Evolutionary conservation across 2,113 vertebrate species (phyloP).

Genomic region (Peromyscus californicus): DNA sequence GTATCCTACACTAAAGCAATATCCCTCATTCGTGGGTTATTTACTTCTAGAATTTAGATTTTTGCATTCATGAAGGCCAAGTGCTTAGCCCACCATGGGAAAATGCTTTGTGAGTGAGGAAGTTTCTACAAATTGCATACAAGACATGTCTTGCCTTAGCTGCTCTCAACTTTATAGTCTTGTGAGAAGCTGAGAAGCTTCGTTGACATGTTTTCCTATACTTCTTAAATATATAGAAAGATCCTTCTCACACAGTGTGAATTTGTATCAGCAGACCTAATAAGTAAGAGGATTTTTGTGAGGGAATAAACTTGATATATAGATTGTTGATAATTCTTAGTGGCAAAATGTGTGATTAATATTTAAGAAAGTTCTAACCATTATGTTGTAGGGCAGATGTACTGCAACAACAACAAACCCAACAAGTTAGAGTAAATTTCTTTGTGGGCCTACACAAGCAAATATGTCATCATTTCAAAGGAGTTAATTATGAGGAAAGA

Average conservation of each 20-base stretch:
- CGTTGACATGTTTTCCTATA: constrained; percentile 11
- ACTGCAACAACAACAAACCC: not conserved
- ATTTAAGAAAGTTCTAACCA: not conserved
- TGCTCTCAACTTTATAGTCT: constrained; percentile 29
- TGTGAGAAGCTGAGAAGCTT: constrained; percentile 49
- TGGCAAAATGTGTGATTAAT: constrained; percentile 16
- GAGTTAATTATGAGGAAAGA: not conserved
- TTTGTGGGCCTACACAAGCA: not conserved
- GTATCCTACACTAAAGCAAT: not conserved
- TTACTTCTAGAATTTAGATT: constrained; percentile 43
- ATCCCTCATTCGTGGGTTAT: not conserved
- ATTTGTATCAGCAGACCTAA: not conserved
- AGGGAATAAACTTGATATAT: not conserved
- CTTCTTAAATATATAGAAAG: constrained; percentile 48
- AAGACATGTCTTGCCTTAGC: not conserved
- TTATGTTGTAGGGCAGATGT: not conserved
- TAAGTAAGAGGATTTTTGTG: constrained; percentile 13
- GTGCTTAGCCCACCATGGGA: constrained; percentile 13
- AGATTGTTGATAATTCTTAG: constrained; percentile 20
- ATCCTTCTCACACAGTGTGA: not conserved
- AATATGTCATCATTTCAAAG: not conserved
- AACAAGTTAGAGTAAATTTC: not conserved
- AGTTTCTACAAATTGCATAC: not conserved
- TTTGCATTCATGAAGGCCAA: constrained; percentile 35
- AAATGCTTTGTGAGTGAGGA: constrained; percentile 42